phyloP scores from a whole-genome alignment of 2,797 vertebrate species.

The Pygocentrus nattereri region DNA sequence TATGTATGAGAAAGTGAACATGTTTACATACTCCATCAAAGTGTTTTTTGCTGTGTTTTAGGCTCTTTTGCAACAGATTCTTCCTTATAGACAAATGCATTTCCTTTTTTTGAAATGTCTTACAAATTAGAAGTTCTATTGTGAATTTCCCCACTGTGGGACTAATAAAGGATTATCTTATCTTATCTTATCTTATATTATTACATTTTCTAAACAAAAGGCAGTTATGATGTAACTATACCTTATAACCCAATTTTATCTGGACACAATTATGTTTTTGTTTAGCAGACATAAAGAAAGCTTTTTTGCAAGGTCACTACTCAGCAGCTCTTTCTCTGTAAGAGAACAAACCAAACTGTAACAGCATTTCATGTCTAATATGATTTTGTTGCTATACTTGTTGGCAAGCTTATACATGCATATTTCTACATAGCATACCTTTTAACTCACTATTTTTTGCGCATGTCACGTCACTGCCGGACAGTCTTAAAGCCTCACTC shows the following conservation, averaged over 20 bases:
- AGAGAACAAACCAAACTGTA: slow-evolving; percentile 10
- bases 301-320: slow-evolving; percentile 29
- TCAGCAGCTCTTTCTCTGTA: slow-evolving; percentile 57
- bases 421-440: too few species aligned
- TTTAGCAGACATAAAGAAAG: slow-evolving; percentile 45
- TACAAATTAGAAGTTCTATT: too few species aligned
- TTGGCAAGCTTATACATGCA: background rate
- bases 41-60: too few species aligned
- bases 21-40: too few species aligned
- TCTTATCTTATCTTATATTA: too few species aligned
- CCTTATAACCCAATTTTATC: slow-evolving; percentile 51
- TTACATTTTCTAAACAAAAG: background rate
- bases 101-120: too few species aligned
- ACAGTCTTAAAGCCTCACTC: slow-evolving; percentile 69
- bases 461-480: slow-evolving; percentile 58
- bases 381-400: background rate
- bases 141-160: too few species aligned
- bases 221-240: slow-evolving; percentile 23
- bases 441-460: slow-evolving; percentile 69
- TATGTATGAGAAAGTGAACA: too few species aligned
- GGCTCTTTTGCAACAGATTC: too few species aligned
- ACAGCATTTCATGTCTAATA: background rate
- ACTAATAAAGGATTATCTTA: too few species aligned
- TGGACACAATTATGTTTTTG: background rate
- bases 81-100: too few species aligned